phyloP scores from a whole-genome alignment of 2,888 invertebrate genomes.

The Agrotis ipsilon region DNA sequence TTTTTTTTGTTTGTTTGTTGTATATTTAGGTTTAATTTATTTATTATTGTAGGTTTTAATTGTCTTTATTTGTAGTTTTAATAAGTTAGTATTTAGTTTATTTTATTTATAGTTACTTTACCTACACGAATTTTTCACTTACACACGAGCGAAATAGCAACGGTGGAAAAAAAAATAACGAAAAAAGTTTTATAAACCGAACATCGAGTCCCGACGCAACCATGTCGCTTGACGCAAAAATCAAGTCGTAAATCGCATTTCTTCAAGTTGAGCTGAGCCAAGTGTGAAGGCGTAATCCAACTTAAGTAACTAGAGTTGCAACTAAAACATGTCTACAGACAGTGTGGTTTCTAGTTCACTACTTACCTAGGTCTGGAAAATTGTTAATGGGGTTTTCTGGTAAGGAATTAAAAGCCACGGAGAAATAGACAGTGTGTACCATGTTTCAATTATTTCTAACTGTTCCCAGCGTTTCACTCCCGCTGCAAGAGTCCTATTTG shows the following conservation, averaged over 20 bases:
- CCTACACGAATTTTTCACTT: not conserved
- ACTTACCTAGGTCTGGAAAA: no score
- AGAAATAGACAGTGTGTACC: not conserved
- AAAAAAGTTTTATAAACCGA: no score
- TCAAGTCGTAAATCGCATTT: not conserved
- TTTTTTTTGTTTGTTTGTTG: no score
- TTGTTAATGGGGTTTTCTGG: not conserved
- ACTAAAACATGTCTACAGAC: not conserved
- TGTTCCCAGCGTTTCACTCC: no score
- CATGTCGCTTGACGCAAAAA: not conserved
- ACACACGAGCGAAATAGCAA: not conserved
- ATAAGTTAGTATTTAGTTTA: no score
- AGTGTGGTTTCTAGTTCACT: not conserved
- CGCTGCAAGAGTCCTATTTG: no score
- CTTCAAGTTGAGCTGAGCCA: not conserved
- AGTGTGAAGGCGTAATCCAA: not conserved
- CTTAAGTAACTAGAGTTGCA: not conserved
- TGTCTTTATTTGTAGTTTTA: no score
- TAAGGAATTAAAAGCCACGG: not conserved
- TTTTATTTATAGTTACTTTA: no score
- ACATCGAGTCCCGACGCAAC: no score
- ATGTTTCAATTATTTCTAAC: no score
- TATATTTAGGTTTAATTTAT: no score
- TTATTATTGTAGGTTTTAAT: no score
- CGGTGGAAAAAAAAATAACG: not conserved